These are phyloP conservation scores for Gorsachius goisagi DNA, from an alignment of 2,113 vertebrate genomes.

Conservation along the genomic window DNA sequence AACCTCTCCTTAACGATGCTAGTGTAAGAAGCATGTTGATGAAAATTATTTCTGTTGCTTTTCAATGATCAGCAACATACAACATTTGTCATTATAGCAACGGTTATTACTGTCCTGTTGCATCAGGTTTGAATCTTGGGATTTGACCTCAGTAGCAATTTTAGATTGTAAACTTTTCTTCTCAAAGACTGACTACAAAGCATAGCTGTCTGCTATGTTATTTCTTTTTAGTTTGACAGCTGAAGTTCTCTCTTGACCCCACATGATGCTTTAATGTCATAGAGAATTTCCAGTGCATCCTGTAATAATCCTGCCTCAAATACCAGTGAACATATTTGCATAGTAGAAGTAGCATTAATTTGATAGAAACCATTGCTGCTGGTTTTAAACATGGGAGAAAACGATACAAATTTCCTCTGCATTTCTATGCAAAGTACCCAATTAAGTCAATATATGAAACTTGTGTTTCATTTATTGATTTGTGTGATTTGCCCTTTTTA, in stretches of 20 bases:
- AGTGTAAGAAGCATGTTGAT: not conserved
- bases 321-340: not conserved
- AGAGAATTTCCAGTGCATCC: not conserved
- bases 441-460: not conserved
- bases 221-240: not conserved
- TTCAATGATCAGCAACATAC: not conserved
- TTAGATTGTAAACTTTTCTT: constrained; percentile 5
- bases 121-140: constrained; percentile 34
- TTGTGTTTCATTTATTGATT: not conserved
- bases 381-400: not conserved
- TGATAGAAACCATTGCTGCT: not conserved
- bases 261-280: not conserved
- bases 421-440: not conserved
- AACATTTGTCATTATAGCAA: not conserved
- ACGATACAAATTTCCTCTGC: not conserved
- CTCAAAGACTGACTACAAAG: not conserved
- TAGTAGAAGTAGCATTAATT: not conserved
- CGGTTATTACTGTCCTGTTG: not conserved
- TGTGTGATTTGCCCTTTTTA: not conserved
- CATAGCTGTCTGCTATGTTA: not conserved
- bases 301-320: not conserved
- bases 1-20: not conserved
- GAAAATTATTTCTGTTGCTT: not conserved
- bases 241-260: constrained; percentile 26
- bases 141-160: constrained; percentile 26